Evolutionary conservation across 2,888 invertebrate species (phyloP).

Genomic region (Polylopha cassiicola): DNA sequence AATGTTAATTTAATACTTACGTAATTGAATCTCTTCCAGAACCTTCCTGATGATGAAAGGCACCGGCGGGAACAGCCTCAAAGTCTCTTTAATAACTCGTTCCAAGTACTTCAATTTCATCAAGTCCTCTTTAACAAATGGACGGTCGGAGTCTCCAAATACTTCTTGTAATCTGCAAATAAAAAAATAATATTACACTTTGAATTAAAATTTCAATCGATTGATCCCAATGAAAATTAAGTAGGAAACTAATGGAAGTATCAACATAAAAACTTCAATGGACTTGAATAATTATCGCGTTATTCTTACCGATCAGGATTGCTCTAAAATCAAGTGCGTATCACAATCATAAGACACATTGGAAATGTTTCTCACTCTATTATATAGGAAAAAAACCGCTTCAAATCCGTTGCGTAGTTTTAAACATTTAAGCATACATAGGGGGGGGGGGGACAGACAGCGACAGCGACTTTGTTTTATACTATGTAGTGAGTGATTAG

Average conservation of each 20-base stretch:
- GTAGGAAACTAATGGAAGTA: too few species aligned
- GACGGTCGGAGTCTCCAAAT: slow-evolving; percentile 53
- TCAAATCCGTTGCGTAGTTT: too few species aligned
- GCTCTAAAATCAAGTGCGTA: too few species aligned
- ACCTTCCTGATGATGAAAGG: slow-evolving; percentile 65
- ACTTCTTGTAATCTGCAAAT: slow-evolving; percentile 49
- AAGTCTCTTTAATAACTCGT: slow-evolving; percentile 58
- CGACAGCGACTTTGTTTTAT: too few species aligned
- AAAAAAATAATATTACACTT: background rate
- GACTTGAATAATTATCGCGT: too few species aligned
- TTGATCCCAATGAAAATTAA: too few species aligned
- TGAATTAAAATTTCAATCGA: background rate
- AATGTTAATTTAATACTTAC: slow-evolving; percentile 52
- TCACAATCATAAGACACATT: background rate
- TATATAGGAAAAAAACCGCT: too few species aligned
- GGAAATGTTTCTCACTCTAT: background rate
- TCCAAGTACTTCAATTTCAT: slow-evolving; percentile 53
- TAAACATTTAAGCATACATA: too few species aligned
- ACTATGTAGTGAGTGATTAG: too few species aligned
- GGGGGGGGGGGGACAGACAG: too few species aligned
- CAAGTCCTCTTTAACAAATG: slow-evolving; percentile 56
- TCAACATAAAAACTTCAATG: too few species aligned
- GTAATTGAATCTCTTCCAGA: slow-evolving; percentile 50
- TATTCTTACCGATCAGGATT: too few species aligned
- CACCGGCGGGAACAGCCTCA: slow-evolving; percentile 61